Evolutionary conservation across 2,888 invertebrate species (phyloP), one percentile per base, ranked within the genome.

Genomic region (Megaustenia siamemsis): DNA sequence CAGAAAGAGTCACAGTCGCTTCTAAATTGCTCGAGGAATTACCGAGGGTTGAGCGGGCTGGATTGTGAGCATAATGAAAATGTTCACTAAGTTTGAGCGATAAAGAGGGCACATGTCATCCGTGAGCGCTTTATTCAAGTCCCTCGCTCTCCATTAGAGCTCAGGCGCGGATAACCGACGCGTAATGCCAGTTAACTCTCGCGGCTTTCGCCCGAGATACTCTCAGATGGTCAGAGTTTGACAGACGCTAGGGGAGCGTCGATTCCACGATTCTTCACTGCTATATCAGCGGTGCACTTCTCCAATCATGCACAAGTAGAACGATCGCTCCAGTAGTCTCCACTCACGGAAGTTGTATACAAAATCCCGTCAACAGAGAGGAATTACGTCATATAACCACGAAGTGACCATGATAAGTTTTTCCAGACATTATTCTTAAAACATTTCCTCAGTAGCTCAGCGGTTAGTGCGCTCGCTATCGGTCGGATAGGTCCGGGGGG

Each of bases 41-140:
- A 60, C 40, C 40, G 40, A 60, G 40, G 40, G 60, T 40, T 77
- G 77, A 40, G 40, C 77, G 77, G 60, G 77, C 40, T 77, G 60
- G 60, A n/a, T 32, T 78, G 40, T 10, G 21, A 63, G 24, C 43
- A 63, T 78, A 78, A 78, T 78, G 78, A 78, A 78, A 78, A 78
- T 66, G 78, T 78, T 78, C 78, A 78, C 78, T 66, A 66, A 78
- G 78, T 78, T 45, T 63, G 63, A 78, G 78, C n/a, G 78, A 78
- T 78, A 78, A 78, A 78, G 78, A 28, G 66, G 78, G 63, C 78
- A 45, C 63, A 66, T 45, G 78, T 78, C 78, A 78, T n/a, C 63
- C 32, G 78, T 63, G 43, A 78, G 78, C 43, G 43, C 78, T 78
- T 66, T 1, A 66, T 78, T 78, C 32, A 6, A 63, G 63, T 45